Evolutionary conservation across 2,797 vertebrate genomes (phyloP), one percentile per base, ranked within the genome.

Genomic region (Microctenopoma lineatum): DNA sequence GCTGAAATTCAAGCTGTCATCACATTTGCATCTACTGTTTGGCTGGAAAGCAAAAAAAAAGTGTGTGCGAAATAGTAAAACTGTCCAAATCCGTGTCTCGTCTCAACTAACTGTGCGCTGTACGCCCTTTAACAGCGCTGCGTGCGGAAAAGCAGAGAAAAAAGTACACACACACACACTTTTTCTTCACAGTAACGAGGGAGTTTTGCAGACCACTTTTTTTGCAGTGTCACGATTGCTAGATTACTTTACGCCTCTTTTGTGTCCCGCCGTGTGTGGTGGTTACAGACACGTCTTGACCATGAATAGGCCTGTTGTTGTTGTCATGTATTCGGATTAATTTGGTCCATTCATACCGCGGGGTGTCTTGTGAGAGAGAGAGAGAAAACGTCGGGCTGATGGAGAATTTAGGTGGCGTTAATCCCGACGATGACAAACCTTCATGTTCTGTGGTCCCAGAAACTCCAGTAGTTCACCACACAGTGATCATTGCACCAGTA

Each of bases 301-400:
- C 61, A 38, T 90, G 79, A 90, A 90, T 84, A 42, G 82, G 52
- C 70, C 39, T 52, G 72, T 88, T 90, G 90, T 91, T 79, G 74
- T 36, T 62, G 77, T 18, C 67, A 57, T 38, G 58, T 63, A 48
- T 65, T 69, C 66, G 39, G 66, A 68, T 89, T 77, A 81, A 52
- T 74, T 51, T 67, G 77, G 38, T 34, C 74, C 86, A 85, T 87
- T 84, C 83, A 85, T 87, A 72, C 69, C 60, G 60, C 4, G 16
- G 63, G 70, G 38, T 41, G 72, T 70, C 68, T 75, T 56, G 58
- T 44, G 21, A 45, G 16, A 42, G 41, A 13, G 39, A 62, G 80
- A 90, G 88, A 84, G 86, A 65, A 73, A 45, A 36, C 48, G 53
- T 29, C 67, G 51, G 58, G 34, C 61, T 67, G 61, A 46, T 68